A percentile compares a stretch with the other conserved stretches of the same genome.
phyloP scores from a whole-genome alignment of 2,797 vertebrate genomes.

The Buceros bicornis region DNA sequence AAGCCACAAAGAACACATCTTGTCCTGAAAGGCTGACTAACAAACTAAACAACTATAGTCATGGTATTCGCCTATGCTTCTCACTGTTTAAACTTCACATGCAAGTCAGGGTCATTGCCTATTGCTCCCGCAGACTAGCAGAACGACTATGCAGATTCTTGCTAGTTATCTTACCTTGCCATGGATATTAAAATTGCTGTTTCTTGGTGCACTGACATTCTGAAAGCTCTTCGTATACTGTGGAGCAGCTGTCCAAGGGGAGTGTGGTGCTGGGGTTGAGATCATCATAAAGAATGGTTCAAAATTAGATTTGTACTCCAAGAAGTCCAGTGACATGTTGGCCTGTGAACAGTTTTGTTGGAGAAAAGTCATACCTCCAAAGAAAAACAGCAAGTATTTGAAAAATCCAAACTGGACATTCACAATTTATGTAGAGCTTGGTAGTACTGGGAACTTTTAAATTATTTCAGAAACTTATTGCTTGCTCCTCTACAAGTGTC shows the following conservation, averaged over 20 bases:
- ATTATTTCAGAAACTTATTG: background rate
- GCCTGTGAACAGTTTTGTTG: slow-evolving; percentile 82
- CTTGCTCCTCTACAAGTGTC: background rate
- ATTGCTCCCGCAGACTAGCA: background rate
- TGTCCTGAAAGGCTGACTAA: background rate
- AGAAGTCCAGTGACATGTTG: slow-evolving; percentile 93
- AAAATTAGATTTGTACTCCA: slow-evolving; percentile 91
- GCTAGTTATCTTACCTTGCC: slow-evolving; percentile 85
- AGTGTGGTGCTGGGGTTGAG: slow-evolving; percentile 94
- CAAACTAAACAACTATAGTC: background rate
- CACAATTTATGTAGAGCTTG: accelerated
- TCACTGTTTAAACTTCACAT: background rate
- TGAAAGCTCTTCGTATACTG: slow-evolving; percentile 90
- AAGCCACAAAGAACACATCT: background rate
- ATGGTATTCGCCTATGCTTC: background rate
- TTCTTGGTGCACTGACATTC: slow-evolving; percentile 89
- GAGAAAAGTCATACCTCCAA: background rate
- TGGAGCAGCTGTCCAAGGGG: slow-evolving; percentile 94
- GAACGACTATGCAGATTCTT: background rate
- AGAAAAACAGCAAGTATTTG: background rate
- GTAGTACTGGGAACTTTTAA: background rate
- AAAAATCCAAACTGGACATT: background rate
- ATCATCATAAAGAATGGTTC: slow-evolving; percentile 99
- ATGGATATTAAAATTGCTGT: slow-evolving; percentile 93
- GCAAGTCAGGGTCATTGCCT: background rate